Percentiles rank a stretch among this genome's conserved stretches.
phyloP scores from a whole-genome alignment of 2,113 vertebrate genomes.

The Mesembrinibis cayennensis region DNA sequence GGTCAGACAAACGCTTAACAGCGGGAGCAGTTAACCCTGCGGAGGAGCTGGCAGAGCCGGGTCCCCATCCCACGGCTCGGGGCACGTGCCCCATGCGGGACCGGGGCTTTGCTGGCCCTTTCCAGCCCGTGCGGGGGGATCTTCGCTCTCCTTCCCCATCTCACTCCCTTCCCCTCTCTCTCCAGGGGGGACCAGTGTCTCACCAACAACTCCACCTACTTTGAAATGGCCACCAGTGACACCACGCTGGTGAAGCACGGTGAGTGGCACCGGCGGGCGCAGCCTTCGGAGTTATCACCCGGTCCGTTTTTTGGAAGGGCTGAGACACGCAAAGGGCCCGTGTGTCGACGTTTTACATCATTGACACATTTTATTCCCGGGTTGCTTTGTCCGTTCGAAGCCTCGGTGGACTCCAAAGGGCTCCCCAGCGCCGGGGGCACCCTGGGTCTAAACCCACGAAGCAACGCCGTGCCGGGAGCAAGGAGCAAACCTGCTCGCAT shows the following conservation, averaged over 20 bases:
- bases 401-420: fast-evolving
- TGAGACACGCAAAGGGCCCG: neutral
- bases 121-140: fast-evolving
- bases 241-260: neutral
- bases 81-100: fast-evolving
- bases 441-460: neutral
- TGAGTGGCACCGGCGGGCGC: neutral
- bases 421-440: neutral
- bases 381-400: neutral
- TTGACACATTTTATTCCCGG: neutral
- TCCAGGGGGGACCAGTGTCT: neutral
- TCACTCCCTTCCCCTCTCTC: neutral
- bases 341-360: neutral
- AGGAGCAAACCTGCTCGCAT: neutral
- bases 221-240: fast-evolving
- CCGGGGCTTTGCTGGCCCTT: neutral
- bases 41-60: neutral
- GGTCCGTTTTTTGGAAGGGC: fast-evolving
- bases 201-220: constrained; percentile 30
- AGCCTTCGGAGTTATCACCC: neutral
- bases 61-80: neutral
- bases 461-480: neutral
- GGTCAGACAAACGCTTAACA: neutral
- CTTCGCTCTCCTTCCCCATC: neutral
- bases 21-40: neutral